These are phyloP conservation scores for Phlogophora meticulosa DNA, from an alignment of 2,888 invertebrate species.

Conservation along the genomic window DNA sequence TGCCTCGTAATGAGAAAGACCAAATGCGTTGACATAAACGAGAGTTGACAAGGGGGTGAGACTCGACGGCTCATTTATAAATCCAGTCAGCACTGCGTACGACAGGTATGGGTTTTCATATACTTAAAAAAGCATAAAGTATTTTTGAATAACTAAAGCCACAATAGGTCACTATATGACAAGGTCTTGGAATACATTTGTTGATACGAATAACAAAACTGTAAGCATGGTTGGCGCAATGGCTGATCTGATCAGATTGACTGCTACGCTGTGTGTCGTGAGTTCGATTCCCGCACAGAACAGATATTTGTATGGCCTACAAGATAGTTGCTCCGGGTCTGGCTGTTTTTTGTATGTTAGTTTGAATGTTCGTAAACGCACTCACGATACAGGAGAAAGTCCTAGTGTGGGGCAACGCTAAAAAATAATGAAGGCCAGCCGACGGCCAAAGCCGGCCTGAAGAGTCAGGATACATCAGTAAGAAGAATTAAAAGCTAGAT, in stretches of 20 bases:
- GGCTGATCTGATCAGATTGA: too few relatives aligned
- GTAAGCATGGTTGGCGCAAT: too few relatives aligned
- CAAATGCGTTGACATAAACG: slow-evolving; percentile 59
- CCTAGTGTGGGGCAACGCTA: too few relatives aligned
- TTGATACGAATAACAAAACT: neutral
- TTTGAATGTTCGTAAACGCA: too few relatives aligned
- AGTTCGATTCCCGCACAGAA: too few relatives aligned
- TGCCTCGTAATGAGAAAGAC: neutral
- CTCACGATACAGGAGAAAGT: too few relatives aligned
- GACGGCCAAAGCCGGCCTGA: too few relatives aligned
- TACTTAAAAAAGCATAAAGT: slow-evolving; percentile 59
- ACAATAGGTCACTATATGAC: slow-evolving; percentile 49
- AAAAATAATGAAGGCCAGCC: too few relatives aligned
- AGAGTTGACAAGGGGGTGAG: slow-evolving; percentile 59
- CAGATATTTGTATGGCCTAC: too few relatives aligned
- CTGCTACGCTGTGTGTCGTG: too few relatives aligned
- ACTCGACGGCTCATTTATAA: slow-evolving; percentile 75
- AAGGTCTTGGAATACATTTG: slow-evolving; percentile 36
- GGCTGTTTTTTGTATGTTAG: too few relatives aligned
- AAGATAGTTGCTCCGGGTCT: too few relatives aligned
- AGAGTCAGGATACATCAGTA: neutral
- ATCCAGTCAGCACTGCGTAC: slow-evolving; percentile 70
- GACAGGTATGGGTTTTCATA: slow-evolving; percentile 68
- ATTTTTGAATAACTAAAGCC: slow-evolving; percentile 49
- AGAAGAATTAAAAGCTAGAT: neutral